Evolutionary conservation across 1,140 invertebrate species (phyloP), one percentile per base, ranked within the genome.

Genomic region (Melanaphis sacchari): DNA sequence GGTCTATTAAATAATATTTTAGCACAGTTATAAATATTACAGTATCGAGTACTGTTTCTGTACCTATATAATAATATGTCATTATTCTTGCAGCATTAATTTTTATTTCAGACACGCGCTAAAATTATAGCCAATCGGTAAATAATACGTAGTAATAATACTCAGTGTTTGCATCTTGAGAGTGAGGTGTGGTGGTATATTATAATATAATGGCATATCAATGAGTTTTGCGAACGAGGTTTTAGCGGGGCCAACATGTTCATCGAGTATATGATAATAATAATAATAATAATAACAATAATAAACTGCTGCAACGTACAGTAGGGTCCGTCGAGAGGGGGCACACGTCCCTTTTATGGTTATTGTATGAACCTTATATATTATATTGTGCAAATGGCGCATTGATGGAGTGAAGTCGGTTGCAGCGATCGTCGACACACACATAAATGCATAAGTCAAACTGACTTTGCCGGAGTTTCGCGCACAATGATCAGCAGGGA

Each of bases 401-500:
- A 92, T 92, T 92, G 91, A 92, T 92, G 66, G 91, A 92, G 91
- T 82, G 91, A 46, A 92, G 91, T 43, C 91, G 91, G 66, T 92
- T 91, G 41, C 91, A 38, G 88, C 26, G 22, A 52, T 40, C 46
- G 49, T 89, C 49, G 24, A 38, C n/a, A 8, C 40, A 84, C 82
- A n/a, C 11, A 43, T 5, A 87, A 49, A 52, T 49, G 49, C 46
- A 54, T 54, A 89, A 89, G 88, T 89, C 87, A 89, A 52, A 52
- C 46, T 38, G 87, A 89, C 87, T 89, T 89, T 52, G 87, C 87
- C 36, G 46, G 87, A 54, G 49, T 89, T 21, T 26, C 52, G 11
- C 54, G 11, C 81, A 93, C 91, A 93, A 93, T 93, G 89, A 93
- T 84, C 91, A 93, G 91, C 91, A 31, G 91, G 91, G 91, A 93